Base-by-base conservation (phyloP, 2,113 vertebrate genomes). In the Podocnemis expansa region DNA sequence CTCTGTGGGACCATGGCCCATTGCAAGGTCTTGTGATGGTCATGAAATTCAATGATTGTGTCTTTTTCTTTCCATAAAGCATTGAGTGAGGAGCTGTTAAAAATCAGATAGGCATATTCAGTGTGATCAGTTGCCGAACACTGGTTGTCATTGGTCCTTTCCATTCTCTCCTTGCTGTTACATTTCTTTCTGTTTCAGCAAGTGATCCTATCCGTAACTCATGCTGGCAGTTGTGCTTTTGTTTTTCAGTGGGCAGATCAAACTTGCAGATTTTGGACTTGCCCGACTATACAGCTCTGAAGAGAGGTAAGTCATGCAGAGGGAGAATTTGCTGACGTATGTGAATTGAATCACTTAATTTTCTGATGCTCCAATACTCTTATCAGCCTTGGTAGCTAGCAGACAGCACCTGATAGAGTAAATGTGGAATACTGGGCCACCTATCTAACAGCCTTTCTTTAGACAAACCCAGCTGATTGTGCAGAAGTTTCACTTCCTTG, bases 201-300 rank as follows among this genome's bases (percentile, higher is more conserved):
- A 2, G 10, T 34, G 11, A 79, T 29, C 85, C 29, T 17, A 19
- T 75, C 78, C 84, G 52, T 10, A 58, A 19, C 82, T 85, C 41
- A 51, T 87, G 84, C 67, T 81, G 7, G 1, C 12, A 78, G 60
- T n/a, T 5, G 2, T 96, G 52, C 5, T 93, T 92, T 96, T 93
- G 82, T 96, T 96, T 96, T 97, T 45, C 97, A 99, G 99, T 97
- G 99, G 99, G 83, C 99, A 99, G 96, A 99, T 99, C 97, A 99
- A 99, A 96, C 98, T 99, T 88, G 99, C 99, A 84, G 99, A 99
- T 97, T 99, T 99, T 96, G 99, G 99, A 96, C 98, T 99, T 84
- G 99, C 99, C 91, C 99, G 99, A 55, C 99, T 99, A 91, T 99
- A 99, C 98, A 99, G 98, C 96, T 99, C 99, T 1, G 99, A 99